These are phyloP conservation scores for Micropterix aruncella DNA, from an alignment of 2,888 invertebrate species.

Conservation along the genomic window DNA sequence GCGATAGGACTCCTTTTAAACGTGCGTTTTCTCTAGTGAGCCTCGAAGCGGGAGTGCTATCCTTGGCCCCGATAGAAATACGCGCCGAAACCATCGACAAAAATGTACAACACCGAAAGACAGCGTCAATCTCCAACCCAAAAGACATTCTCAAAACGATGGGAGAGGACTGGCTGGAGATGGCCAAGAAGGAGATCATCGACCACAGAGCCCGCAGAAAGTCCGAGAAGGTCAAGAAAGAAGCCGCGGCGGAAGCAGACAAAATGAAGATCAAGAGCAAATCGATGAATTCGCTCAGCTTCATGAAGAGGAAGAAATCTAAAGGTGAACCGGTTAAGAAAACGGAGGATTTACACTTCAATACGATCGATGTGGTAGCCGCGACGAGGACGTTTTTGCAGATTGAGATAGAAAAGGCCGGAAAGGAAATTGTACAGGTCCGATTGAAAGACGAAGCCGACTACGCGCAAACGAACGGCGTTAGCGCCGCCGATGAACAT, in stretches of 20 bases:
- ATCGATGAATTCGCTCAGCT: not conserved
- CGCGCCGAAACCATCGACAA: slow-evolving; percentile 17
- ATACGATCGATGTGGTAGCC: not conserved
- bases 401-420: not conserved
- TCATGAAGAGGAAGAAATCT: not conserved
- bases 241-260: slow-evolving; percentile 9
- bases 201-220: slow-evolving; percentile 19
- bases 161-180: slow-evolving; percentile 35
- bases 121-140: slow-evolving; percentile 35
- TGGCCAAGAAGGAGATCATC: slow-evolving; percentile 26
- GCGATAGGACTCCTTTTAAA: no score
- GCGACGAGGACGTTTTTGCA: not conserved
- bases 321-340: not conserved
- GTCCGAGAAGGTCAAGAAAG: slow-evolving; percentile 24
- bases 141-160: slow-evolving; percentile 31
- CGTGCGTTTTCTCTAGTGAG: not conserved
- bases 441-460: not conserved
- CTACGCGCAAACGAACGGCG: not conserved
- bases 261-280: not conserved
- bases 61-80: not conserved
- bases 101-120: slow-evolving; percentile 33
- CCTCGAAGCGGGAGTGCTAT: not conserved
- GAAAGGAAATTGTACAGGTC: not conserved
- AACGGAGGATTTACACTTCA: not conserved
- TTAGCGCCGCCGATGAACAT: not conserved